Conservation (phyloP, 2,113 vertebrate species). For the Crotalus helleri region DNA sequence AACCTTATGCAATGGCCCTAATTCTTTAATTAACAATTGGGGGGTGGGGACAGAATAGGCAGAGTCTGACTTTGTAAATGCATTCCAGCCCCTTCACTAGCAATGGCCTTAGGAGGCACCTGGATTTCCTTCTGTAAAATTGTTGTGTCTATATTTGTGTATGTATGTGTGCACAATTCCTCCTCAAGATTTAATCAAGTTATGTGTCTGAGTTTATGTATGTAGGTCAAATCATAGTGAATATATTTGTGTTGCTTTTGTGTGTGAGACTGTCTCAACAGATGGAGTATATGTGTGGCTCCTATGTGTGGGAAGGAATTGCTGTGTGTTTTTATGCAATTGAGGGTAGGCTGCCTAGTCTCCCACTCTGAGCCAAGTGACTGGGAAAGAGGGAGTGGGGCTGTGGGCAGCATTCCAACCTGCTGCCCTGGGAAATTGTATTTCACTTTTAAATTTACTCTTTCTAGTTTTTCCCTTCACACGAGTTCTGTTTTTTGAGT, state of each 20-base stretch:
- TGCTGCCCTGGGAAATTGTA: neutral
- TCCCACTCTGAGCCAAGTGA: neutral
- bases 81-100: neutral
- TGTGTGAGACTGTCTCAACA: neutral
- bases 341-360: neutral
- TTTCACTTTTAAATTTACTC: neutral
- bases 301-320: neutral
- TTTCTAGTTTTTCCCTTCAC: neutral
- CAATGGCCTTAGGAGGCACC: neutral
- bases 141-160: neutral
- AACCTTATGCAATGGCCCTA: neutral
- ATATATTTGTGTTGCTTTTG: neutral
- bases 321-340: neutral
- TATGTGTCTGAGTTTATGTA: neutral
- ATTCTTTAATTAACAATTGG: neutral
- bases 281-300: neutral
- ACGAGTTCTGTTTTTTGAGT: neutral
- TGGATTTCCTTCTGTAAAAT: neutral
- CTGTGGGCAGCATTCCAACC: neutral
- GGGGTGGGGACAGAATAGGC: neutral
- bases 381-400: neutral
- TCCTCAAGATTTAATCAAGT: neutral
- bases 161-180: neutral
- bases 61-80: neutral
- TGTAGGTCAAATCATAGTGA: neutral